Percentiles rank a stretch among this genome's conserved stretches.
Evolutionary conservation across 2,113 vertebrate species (phyloP).

Genomic region (Stomatorhinus ivindoensis): DNA sequence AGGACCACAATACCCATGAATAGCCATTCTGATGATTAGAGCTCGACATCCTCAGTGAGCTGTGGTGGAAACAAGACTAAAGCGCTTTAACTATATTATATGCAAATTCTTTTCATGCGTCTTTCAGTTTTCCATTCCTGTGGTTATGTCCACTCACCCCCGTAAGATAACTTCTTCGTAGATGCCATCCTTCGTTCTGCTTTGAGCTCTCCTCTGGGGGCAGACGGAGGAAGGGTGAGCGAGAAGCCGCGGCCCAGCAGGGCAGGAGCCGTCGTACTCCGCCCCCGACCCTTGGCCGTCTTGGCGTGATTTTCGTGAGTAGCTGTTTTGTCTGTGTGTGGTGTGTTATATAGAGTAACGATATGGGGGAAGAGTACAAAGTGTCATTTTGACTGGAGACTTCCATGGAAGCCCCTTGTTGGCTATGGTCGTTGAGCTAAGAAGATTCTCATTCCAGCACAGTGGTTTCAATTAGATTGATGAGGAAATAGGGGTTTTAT

Average conservation of each 20-base stretch:
- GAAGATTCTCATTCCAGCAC: background rate
- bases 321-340: background rate
- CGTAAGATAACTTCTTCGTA: background rate
- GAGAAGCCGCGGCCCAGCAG: background rate
- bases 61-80: constrained; percentile 18
- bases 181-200: background rate
- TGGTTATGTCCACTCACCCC: background rate
- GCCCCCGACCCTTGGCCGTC: background rate
- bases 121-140: background rate
- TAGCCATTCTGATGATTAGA: constrained; percentile 7
- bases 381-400: constrained; percentile 2
- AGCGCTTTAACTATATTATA: constrained; percentile 22
- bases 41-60: background rate
- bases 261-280: background rate
- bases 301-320: background rate
- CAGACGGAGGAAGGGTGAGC: background rate
- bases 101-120: constrained; percentile 14
- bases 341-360: background rate
- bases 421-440: background rate
- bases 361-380: background rate
- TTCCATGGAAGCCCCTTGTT: background rate
- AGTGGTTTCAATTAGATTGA: constrained; percentile 24
- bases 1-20: constrained; percentile 8
- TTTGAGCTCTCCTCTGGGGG: background rate
- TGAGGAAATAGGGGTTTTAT: constrained; percentile 26